phyloP scores from a whole-genome alignment of 92 coral and sea anemone genomes.

The Palythoa grandiflora region DNA sequence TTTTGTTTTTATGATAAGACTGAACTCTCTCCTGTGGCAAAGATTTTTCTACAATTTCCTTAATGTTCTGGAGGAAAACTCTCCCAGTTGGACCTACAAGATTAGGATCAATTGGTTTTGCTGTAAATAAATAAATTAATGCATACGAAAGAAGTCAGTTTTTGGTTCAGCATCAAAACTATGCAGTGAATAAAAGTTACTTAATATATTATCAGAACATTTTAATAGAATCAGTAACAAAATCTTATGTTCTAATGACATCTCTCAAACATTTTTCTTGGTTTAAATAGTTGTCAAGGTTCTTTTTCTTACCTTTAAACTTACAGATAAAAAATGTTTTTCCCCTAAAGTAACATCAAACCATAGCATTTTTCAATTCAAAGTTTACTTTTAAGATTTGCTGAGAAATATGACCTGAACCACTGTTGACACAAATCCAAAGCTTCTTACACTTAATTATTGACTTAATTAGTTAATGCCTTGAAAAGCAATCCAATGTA shows the following conservation, averaged over 20 bases:
- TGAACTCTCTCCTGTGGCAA: constrained; percentile 20
- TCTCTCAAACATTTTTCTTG: no score
- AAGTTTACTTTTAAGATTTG: background rate
- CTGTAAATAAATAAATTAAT: background rate
- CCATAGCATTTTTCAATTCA: no score
- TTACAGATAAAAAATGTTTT: no score
- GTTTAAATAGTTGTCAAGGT: no score
- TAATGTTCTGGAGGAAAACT: constrained; percentile 11
- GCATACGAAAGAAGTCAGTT: background rate
- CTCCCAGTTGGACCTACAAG: constrained; percentile 28
- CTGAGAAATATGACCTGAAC: background rate
- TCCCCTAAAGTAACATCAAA: no score
- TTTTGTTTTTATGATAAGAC: constrained; percentile 9
- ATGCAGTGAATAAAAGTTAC: background rate
- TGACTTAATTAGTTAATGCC: constrained; percentile 1
- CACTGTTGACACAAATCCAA: background rate
- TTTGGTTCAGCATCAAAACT: background rate
- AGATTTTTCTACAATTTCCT: constrained; percentile 24
- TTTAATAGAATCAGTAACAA: background rate
- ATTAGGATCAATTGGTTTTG: background rate
- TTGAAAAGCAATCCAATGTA: background rate
- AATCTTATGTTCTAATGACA: no score
- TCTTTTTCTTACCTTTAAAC: no score
- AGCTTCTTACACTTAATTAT: background rate
- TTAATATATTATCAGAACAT: background rate